Evolutionary conservation across 2,888 invertebrate species (phyloP).

Genomic region (Strigamia maritima): DNA sequence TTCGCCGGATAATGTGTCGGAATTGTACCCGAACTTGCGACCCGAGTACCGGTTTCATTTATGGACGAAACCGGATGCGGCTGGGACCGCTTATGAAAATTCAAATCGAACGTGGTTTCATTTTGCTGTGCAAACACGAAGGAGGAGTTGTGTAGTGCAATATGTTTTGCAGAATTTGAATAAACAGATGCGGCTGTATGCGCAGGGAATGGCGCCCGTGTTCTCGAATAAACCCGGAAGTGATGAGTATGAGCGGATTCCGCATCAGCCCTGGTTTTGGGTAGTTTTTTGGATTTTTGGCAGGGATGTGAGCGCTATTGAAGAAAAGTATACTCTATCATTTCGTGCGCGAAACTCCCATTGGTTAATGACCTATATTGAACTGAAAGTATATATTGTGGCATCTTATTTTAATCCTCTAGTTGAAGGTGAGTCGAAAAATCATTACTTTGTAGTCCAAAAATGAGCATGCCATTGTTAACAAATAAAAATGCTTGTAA

Average conservation of each 20-base stretch:
- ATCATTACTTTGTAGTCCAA: too few relatives aligned
- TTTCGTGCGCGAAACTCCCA: too few relatives aligned
- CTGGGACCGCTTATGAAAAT: constrained; percentile 81
- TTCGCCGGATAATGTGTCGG: neutral
- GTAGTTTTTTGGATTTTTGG: constrained; percentile 54
- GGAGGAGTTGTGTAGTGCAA: constrained; percentile 59
- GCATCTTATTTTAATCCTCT: too few relatives aligned
- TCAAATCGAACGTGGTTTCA: constrained; percentile 90
- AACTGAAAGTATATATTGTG: too few relatives aligned
- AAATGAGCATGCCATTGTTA: too few relatives aligned
- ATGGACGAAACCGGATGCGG: constrained; percentile 87
- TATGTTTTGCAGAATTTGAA: constrained; percentile 83
- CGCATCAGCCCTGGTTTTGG: constrained; percentile 71
- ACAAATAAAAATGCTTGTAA: too few relatives aligned
- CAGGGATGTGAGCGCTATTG: too few relatives aligned
- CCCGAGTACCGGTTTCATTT: constrained; percentile 79
- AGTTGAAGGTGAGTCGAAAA: too few relatives aligned
- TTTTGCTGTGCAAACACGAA: constrained; percentile 69
- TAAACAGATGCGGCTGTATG: constrained; percentile 81
- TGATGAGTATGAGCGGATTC: constrained; percentile 77
- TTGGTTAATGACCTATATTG: too few relatives aligned
- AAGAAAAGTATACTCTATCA: too few relatives aligned
- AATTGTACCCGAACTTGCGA: constrained; percentile 45
- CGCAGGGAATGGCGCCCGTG: constrained; percentile 85
- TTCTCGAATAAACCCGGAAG: constrained; percentile 70